Percentiles rank a stretch among this genome's conserved stretches.
phyloP scores from a whole-genome alignment of 2,113 vertebrate species.

The Melanotaenia duboulayi region DNA sequence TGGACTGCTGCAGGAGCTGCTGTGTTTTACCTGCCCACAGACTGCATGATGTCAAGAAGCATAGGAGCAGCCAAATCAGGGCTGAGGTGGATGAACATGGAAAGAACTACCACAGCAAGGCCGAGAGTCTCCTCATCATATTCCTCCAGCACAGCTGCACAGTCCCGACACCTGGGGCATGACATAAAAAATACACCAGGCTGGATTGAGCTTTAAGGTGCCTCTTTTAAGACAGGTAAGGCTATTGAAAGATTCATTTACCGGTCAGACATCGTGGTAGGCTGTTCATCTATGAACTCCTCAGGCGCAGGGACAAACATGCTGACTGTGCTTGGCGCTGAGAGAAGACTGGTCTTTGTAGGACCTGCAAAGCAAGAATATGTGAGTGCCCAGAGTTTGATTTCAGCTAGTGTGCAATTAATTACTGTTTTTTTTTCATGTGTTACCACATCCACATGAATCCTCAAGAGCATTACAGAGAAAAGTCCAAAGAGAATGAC shows the following conservation, averaged over 20 bases:
- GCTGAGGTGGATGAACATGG: conserved; percentile 97
- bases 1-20: conserved; percentile 23
- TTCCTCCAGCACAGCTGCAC: conserved; percentile 95
- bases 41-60: conserved; percentile 97
- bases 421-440: neutral
- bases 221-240: neutral
- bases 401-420: neutral
- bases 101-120: conserved; percentile 94
- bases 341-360: conserved; percentile 95
- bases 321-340: conserved; percentile 96
- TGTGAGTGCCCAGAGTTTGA: neutral
- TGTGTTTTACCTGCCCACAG: conserved; percentile 91
- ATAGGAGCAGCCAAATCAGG: conserved; percentile 96
- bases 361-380: conserved; percentile 81
- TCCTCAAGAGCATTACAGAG: neutral
- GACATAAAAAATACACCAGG: neutral
- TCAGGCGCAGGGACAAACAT: conserved; percentile 99
- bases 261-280: conserved; percentile 95
- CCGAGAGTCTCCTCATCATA: conserved; percentile 97
- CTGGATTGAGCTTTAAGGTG: neutral
- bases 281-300: conserved; percentile 97
- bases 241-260: conserved; percentile 63
- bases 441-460: neutral
- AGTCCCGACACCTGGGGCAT: conserved; percentile 91
- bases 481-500: conserved; percentile 78